Percentiles rank a stretch among this genome's conserved stretches.
Conservation (phyloP, 2,113 vertebrate genomes). For the Neolamprologus cancellatus region DNA sequence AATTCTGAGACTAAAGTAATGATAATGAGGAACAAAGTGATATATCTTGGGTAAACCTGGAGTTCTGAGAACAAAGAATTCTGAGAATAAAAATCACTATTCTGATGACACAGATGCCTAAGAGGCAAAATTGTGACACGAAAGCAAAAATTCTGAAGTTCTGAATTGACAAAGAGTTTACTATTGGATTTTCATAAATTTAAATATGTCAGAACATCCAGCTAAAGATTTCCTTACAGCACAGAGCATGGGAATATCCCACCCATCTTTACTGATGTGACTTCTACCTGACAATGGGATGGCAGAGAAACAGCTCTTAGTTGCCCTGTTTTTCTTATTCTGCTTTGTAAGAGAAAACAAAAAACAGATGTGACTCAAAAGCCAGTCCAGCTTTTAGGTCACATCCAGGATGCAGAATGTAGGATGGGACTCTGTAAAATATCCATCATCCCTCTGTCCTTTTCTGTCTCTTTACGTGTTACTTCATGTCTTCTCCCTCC, state of each 20-base stretch:
- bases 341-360: slow-evolving; percentile 27
- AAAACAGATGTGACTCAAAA: slow-evolving; percentile 43
- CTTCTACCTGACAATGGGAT: slow-evolving; percentile 4
- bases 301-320: slow-evolving; percentile 20
- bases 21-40: neutral
- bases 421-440: neutral
- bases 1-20: neutral
- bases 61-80: neutral
- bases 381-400: slow-evolving; percentile 12
- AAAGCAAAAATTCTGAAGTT: neutral
- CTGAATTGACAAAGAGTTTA: neutral
- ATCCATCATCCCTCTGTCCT: neutral
- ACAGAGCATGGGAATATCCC: slow-evolving; percentile 9
- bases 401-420: neutral
- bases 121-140: neutral
- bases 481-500: neutral
- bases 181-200: slow-evolving; percentile 18
- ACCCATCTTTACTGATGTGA: slow-evolving; percentile 6
- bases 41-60: neutral
- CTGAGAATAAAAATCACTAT: neutral
- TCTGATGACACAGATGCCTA: neutral
- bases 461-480: neutral
- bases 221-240: slow-evolving; percentile 10
- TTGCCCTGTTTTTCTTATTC: slow-evolving; percentile 22
- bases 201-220: slow-evolving; percentile 14